These are phyloP conservation scores for Ernsta delagoae DNA, from an alignment of 2,888 invertebrate species.

Conservation along the genomic window DNA sequence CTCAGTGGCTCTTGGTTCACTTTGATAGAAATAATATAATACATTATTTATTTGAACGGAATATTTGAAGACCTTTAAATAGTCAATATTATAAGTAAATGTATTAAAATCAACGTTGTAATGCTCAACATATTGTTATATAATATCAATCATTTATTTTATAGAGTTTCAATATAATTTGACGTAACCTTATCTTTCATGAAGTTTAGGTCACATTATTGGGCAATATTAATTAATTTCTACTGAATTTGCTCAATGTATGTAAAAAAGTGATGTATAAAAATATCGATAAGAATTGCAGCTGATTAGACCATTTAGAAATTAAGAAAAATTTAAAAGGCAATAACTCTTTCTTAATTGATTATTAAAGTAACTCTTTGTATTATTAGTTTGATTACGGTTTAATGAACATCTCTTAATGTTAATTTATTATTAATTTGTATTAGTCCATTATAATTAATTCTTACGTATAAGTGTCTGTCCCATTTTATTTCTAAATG, in stretches of 20 bases:
- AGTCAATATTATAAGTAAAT: not conserved
- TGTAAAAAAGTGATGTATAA: slow-evolving; percentile 50
- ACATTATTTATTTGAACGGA: slow-evolving; percentile 18
- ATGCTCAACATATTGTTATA: no score
- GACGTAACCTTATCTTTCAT: slow-evolving; percentile 9
- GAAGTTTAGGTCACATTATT: slow-evolving; percentile 28
- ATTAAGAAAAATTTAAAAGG: slow-evolving; percentile 44
- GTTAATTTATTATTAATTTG: no score
- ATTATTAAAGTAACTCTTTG: not conserved
- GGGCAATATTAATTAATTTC: slow-evolving; percentile 39
- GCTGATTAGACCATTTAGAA: slow-evolving; percentile 50
- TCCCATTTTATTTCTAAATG: slow-evolving; percentile 22
- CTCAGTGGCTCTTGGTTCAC: slow-evolving; percentile 23
- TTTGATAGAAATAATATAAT: slow-evolving; percentile 19
- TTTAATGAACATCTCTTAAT: no score
- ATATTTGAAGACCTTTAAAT: not conserved
- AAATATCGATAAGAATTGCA: slow-evolving; percentile 46
- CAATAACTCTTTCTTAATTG: not conserved
- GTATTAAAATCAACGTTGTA: not conserved
- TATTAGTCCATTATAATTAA: no score
- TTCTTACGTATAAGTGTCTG: not conserved
- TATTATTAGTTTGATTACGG: no score
- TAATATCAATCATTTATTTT: no score
- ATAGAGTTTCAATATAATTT: no score
- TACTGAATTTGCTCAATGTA: slow-evolving; percentile 70